Evolutionary conservation across 2,113 vertebrate species (phyloP), one percentile per base, ranked within the genome.

Genomic region (Melanerpes formicivorus): DNA sequence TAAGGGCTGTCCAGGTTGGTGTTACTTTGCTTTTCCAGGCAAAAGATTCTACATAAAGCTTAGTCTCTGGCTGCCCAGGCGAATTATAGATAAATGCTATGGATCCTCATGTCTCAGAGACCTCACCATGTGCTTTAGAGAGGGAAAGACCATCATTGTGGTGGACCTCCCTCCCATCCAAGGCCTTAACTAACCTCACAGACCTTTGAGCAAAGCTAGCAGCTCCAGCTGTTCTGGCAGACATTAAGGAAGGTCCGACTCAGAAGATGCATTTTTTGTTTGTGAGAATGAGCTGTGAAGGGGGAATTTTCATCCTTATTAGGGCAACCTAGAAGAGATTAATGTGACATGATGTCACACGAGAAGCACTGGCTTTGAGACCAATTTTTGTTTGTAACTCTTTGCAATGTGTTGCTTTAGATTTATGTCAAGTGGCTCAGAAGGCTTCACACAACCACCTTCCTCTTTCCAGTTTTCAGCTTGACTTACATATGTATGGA

Each of bases 251-350:
- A 77, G 82, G 67, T 82, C 76, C 16, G 0, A 69, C 52, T 80
- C 75, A 88, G 81, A 90, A 87, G 69, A 82, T 77, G 59, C 37
- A 8, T 73, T 86, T 90, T 94, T 93, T 89, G 66, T 78, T 91
- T 78, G 64, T 48, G 54, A 84, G 60, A 93, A 65, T 64, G 85
- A n/a, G 30, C 90, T 83, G 30, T 29, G 69, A 90, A 87, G 69
- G 21, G 69, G 48, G 42, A 93, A 55, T 95, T 93, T 95, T 95
- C 79, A 77, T 92, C 92, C 92, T 94, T 95, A 90, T 95, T 94
- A 91, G 95, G 93, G 58, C 75, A 96, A 46, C 79, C 10, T 87
- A 91, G 42, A n/a, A 58, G 65, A 83, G 84, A 92, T 87, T 77
- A 83, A 82, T 91, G 62, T 80, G 84, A 74, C 73, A 22, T 82